These are phyloP conservation scores for Phoxinus dragarum DNA, from an alignment of 2,797 vertebrate species.

Conservation along the genomic window DNA sequence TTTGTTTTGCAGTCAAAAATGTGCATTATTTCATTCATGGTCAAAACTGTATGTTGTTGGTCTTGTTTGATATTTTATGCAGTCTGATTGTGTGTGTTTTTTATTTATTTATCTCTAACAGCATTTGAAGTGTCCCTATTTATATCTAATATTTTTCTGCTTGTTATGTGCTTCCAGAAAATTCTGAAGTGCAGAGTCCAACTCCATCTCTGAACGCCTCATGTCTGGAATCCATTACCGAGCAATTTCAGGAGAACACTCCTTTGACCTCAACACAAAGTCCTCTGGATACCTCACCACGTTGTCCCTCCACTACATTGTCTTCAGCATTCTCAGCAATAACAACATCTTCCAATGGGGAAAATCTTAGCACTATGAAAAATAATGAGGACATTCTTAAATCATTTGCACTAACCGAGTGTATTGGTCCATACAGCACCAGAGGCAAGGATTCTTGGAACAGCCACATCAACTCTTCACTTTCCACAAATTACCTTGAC, in stretches of 20 bases:
- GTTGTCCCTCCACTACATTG: conserved; percentile 26
- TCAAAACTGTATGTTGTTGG: not conserved
- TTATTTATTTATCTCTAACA: not conserved
- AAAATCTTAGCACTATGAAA: conserved; percentile 51
- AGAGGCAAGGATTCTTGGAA: conserved; percentile 37
- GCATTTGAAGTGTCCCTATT: conserved; percentile 50
- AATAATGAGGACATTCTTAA: conserved; percentile 52
- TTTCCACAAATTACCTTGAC: conserved; percentile 53
- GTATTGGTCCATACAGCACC: conserved; percentile 17
- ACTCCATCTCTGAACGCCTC: conserved; percentile 76
- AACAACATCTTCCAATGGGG: conserved; percentile 51
- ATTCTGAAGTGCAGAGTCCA: conserved; percentile 76
- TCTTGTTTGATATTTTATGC: not conserved
- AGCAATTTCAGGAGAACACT: conserved; percentile 76
- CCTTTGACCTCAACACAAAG: conserved; percentile 64
- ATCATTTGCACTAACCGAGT: not conserved
- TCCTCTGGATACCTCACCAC: conserved; percentile 60
- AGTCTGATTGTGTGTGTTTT: not conserved
- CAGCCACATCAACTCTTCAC: conserved; percentile 32
- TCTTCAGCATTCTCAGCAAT: conserved; percentile 63
- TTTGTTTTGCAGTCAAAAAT: not conserved
- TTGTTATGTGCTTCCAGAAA: conserved; percentile 66
- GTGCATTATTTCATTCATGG: not conserved
- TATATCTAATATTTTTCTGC: conserved; percentile 1
- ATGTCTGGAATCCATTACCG: conserved; percentile 81